phyloP scores from a whole-genome alignment of 2,797 vertebrate genomes.

The Ibycter americanus region DNA sequence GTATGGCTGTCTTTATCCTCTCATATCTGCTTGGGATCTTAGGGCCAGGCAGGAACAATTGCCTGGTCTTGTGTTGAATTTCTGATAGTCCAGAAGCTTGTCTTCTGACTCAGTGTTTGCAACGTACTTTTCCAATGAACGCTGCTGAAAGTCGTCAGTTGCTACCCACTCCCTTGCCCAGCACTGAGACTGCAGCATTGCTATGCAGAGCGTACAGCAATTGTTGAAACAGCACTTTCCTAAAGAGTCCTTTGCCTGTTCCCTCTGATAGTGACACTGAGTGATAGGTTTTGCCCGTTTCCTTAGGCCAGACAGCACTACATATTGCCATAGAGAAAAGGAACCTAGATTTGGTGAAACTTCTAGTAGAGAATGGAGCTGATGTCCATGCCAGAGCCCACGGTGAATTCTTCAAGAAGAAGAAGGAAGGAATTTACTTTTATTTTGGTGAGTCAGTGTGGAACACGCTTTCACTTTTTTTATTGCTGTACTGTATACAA shows the following conservation, averaged over 20 bases:
- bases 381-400: conserved; percentile 86
- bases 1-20: background rate
- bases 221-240: background rate
- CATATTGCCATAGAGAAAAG: conserved; percentile 94
- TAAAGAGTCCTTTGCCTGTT: background rate
- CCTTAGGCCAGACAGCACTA: conserved; percentile 89
- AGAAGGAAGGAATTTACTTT: conserved; percentile 81
- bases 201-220: background rate
- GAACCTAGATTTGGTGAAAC: conserved; percentile 78
- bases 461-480: background rate
- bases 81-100: background rate
- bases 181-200: background rate
- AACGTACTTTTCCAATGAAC: background rate
- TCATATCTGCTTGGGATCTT: background rate
- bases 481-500: background rate
- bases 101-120: background rate
- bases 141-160: background rate
- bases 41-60: background rate
- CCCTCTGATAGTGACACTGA: background rate
- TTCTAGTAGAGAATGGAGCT: conserved; percentile 89
- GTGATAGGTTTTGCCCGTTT: background rate
- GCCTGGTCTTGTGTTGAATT: background rate
- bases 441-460: conserved; percentile 88
- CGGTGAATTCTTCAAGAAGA: conserved; percentile 89
- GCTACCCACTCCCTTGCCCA: background rate